Evolutionary conservation across 2,797 vertebrate species (phyloP), one percentile per base, ranked within the genome.

Genomic region (Catamblyrhynchus diadema): DNA sequence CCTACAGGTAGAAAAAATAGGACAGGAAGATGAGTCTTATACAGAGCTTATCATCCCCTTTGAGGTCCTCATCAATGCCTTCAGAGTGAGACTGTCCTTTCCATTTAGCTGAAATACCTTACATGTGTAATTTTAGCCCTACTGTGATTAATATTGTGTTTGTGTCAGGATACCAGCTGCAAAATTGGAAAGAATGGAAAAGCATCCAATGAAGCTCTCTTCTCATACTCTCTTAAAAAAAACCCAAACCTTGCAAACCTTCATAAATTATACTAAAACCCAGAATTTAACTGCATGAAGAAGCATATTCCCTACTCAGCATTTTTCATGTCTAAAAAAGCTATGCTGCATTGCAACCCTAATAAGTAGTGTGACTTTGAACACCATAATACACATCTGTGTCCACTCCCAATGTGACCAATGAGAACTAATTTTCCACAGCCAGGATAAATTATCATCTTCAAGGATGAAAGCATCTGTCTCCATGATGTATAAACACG

Each of bases 361-460:
- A 84, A 85, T 93, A 97, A 92, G 18, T 39, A 60, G 48, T 47
- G 32, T 96, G 94, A 97, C 94, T 97, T 85, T 96, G 82, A 96
- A 85, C 82, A 95, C 56, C 84, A 67, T 91, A 96, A 95, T 91
- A 93, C 54, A 90, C 97, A 98, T 97, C 97, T 98, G 97, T 95
- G 95, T 95, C 95, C 96, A 96, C 94, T 98, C 96, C 96, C 95
- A 89, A 47, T 90, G 95, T 97, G 96, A 96, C 97, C 97, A 97
- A 88, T 95, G 83, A 97, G 71, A 96, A 85, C 69, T 93, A 92
- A 94, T 96, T 95, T 96, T 95, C 93, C 94, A 83, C 86, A 87
- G 56, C 50, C 89, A 88, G 94, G 72, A 97, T 92, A 96, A 96
- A 97, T 97, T 95, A 96, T 94, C 62, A 53, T 95, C 90, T 95